Conservation (phyloP, 2,113 vertebrate genomes). For the Hiodon tergisus region DNA sequence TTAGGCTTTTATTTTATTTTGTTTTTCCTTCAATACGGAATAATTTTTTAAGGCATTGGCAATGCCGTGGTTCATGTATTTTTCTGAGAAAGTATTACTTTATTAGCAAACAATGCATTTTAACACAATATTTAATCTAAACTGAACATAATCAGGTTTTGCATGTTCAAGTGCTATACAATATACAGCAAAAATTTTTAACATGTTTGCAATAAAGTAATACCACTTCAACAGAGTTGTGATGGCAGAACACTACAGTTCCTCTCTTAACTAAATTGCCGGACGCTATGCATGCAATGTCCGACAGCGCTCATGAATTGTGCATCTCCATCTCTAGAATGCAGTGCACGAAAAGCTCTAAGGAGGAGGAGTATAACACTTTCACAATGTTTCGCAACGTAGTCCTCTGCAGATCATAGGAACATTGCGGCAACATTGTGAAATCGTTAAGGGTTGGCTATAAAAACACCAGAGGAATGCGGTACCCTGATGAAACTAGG, state of each 20-base stretch:
- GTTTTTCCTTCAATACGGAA: neutral
- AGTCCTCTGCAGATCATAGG: conserved; percentile 40
- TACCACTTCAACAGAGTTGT: conserved; percentile 14
- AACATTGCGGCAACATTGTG: conserved; percentile 34
- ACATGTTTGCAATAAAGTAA: conserved; percentile 16
- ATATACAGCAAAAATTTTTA: neutral
- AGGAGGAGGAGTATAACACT: conserved; percentile 25
- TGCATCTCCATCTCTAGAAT: conserved; percentile 69
- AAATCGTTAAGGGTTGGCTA: conserved; percentile 40
- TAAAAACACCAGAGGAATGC: conserved; percentile 61
- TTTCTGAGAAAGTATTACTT: conserved; percentile 21
- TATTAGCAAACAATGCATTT: conserved; percentile 15
- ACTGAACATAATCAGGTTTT: neutral
- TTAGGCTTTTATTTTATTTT: neutral
- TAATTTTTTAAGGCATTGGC: conserved; percentile 24
- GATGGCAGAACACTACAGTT: neutral
- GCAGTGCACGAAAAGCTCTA: conserved; percentile 57
- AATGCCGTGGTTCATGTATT: conserved; percentile 14
- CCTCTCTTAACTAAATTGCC: neutral
- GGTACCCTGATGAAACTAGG: conserved; percentile 68
- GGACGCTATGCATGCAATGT: conserved; percentile 22
- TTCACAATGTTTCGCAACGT: conserved; percentile 42
- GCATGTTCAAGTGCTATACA: neutral
- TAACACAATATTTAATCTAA: neutral
- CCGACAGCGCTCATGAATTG: conserved; percentile 81